A percentile compares a stretch with the other conserved stretches of the same genome.
Evolutionary conservation across 92 coral and sea anemone genomes (phyloP).

Genomic region (Paramuricea clavata): DNA sequence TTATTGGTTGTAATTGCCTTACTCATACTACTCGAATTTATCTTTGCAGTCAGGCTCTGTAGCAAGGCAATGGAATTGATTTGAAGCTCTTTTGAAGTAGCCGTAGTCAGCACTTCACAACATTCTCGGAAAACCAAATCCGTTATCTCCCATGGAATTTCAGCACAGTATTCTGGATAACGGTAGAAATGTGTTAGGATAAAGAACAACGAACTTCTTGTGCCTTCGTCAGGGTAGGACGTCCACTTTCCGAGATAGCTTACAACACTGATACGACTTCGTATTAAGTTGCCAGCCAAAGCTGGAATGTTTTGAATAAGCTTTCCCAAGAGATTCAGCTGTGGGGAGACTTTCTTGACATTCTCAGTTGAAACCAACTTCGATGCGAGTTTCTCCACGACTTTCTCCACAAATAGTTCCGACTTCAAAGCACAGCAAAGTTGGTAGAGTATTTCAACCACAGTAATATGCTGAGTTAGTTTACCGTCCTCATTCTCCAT

Average conservation of each 20-base stretch:
- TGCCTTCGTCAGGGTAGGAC: conserved; percentile 79
- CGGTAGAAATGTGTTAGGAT: conserved; percentile 72
- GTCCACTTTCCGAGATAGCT: conserved; percentile 65
- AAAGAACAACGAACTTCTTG: conserved; percentile 74
- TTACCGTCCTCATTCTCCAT: conserved; percentile 72
- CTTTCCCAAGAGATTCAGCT: conserved; percentile 78
- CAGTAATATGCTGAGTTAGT: conserved; percentile 50
- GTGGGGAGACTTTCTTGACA: conserved; percentile 77
- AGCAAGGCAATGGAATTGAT: conserved; percentile 81
- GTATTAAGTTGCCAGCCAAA: conserved; percentile 63
- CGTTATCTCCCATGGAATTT: conserved; percentile 51
- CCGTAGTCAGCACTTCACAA: conserved; percentile 75
- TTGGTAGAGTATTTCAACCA: conserved; percentile 72
- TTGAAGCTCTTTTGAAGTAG: conserved; percentile 66
- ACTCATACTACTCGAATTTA: conserved; percentile 34
- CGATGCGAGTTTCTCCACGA: conserved; percentile 70
- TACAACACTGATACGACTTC: conserved; percentile 54
- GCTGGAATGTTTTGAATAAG: conserved; percentile 73
- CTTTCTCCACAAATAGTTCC: conserved; percentile 77
- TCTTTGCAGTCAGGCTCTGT: conserved; percentile 44
- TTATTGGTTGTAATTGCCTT: conserved; percentile 24
- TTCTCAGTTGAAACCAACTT: conserved; percentile 70
- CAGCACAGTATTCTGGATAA: conserved; percentile 45
- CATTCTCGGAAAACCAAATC: conserved; percentile 67
- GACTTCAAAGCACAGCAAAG: conserved; percentile 71